Base-by-base conservation (phyloP, 64 coral and sea anemone species). In the Hydrozoanthus tunicans region DNA sequence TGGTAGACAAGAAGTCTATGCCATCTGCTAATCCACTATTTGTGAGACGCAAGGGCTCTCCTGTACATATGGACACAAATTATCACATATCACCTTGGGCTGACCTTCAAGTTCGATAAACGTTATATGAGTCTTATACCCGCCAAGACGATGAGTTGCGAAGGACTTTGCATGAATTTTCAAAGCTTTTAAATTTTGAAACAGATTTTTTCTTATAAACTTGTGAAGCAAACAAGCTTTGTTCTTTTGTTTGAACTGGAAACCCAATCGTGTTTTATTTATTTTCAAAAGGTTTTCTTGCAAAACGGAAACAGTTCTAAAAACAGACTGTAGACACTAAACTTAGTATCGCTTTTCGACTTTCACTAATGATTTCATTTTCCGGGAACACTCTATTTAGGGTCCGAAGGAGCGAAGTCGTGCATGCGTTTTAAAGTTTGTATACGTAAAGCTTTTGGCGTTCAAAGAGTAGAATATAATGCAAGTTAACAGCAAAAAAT, bases 1-100 rank as follows among this genome's bases (percentile, higher is more conserved):
- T 59, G 55, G 56, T 81, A 81, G 79, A 81, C 79, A 9, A 59
- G 79, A 15, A 81, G 79, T 81, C 79, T 81, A 62, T 81, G 32
- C 11, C 51, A 26, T 59, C 32, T 32, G 17, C n/a, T 81, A 81
- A 81, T 81, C 79, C 58, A 81, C 79, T 7, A 24, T 23, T 13
- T 25, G 61, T 55, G 10, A 81, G 79, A 81, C 79, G 43, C 58
- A 27, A 62, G 12, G 79, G 79, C 79, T 81, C 58, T 58, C n/a
- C 6, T 62, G 57, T 61, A 11, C 57, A 61, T 81, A 59, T 81
- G 79, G 61, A 59, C 58, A 62, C 6, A 43, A 43, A 43, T 43
- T 43, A 43, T 43, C 32, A 43, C 32, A 43, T 2, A 1, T 43
- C 32, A 43, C 32, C 32, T 43, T 43, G 32, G 32, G 2, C 32